A percentile compares a stretch with the other conserved stretches of the same genome.
These are phyloP conservation scores for Arrhopalites spinosus DNA, from an alignment of 2,888 invertebrate species.

Conservation along the genomic window DNA sequence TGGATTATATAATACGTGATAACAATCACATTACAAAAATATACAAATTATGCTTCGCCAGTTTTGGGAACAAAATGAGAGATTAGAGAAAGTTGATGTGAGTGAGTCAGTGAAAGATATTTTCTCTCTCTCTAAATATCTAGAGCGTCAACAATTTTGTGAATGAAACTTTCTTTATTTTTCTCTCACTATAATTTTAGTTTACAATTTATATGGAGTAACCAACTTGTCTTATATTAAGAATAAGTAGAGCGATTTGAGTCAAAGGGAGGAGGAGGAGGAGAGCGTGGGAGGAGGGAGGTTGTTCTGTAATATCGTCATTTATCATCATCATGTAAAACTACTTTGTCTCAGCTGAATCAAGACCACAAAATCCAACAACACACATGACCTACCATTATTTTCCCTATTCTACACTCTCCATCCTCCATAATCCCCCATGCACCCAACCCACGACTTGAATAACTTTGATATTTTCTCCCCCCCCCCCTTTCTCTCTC, in stretches of 20 bases:
- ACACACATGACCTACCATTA: slow-evolving; percentile 22
- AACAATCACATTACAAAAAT: too few species aligned
- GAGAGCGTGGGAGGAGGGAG: neutral
- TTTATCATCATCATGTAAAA: slow-evolving; percentile 21
- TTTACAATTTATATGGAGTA: too few species aligned
- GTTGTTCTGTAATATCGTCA: slow-evolving; percentile 4
- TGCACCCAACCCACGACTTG: neutral
- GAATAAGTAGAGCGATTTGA: neutral
- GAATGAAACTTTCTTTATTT: too few species aligned
- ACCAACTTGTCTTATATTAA: too few species aligned
- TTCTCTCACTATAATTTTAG: too few species aligned
- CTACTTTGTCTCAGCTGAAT: neutral
- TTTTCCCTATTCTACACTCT: neutral
- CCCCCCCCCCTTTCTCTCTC: neutral
- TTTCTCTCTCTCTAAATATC: too few species aligned
- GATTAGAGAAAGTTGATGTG: too few species aligned
- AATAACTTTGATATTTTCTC: neutral
- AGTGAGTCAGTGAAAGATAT: too few species aligned
- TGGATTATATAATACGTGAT: too few species aligned
- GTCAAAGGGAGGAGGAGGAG: neutral
- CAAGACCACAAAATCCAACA: slow-evolving; percentile 15
- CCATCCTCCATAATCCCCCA: neutral
- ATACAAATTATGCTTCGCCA: too few species aligned
- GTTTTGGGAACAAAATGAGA: too few species aligned
- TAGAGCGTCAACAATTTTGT: too few species aligned